Conservation (phyloP, 2,113 vertebrate species). For the Gymnogyps californianus region DNA sequence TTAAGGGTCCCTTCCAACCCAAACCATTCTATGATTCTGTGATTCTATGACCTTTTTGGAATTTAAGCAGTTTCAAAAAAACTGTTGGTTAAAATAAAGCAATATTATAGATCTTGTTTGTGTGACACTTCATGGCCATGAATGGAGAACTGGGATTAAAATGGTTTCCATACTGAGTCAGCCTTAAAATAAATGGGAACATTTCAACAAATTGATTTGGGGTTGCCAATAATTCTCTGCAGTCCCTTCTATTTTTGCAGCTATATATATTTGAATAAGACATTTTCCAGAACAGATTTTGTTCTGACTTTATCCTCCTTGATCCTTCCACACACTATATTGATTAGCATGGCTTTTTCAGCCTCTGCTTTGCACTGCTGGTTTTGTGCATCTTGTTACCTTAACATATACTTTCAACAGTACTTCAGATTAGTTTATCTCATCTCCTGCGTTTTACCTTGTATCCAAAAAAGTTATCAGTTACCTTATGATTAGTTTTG, state of each 20-base stretch:
- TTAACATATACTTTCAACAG: neutral
- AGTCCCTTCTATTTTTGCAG: neutral
- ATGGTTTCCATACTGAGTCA: neutral
- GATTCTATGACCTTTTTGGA: neutral
- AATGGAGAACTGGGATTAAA: constrained; percentile 14
- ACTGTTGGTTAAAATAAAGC: neutral
- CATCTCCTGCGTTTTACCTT: neutral
- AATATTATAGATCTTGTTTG: neutral
- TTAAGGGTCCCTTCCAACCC: too few species aligned
- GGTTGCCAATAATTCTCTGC: neutral
- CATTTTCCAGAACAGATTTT: neutral
- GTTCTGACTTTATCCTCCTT: constrained; percentile 15
- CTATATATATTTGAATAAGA: neutral
- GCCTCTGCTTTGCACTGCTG: neutral
- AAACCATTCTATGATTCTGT: too few species aligned
- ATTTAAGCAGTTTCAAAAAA: neutral
- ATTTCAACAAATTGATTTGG: constrained; percentile 12
- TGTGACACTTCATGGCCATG: neutral
- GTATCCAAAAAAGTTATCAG: neutral
- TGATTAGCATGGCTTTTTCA: neutral
- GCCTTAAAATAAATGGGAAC: neutral
- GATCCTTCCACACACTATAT: neutral
- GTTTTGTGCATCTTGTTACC: neutral
- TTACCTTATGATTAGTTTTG: neutral
- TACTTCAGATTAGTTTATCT: neutral